Conservation (phyloP, 1,140 invertebrate species). For the Cheumatopsyche charites region DNA sequence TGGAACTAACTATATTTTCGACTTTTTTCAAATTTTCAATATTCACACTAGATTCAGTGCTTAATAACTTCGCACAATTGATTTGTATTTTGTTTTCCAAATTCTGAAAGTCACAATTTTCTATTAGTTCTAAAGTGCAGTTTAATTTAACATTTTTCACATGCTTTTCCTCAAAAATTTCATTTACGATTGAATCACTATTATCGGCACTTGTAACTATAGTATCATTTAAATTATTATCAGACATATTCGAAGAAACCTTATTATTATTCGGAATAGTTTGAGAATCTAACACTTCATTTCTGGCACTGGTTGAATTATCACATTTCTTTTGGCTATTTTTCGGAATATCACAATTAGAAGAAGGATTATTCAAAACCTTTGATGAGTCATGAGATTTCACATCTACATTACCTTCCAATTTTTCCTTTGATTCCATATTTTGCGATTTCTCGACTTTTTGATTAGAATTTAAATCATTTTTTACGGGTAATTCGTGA, state of each 20-base stretch:
- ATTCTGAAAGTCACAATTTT: constrained; percentile 54
- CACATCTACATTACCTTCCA: no score
- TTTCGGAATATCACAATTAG: no score
- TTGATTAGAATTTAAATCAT: no score
- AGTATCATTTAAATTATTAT: background rate
- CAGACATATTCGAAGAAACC: background rate
- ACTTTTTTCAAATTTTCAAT: constrained; percentile 18
- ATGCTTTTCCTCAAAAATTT: background rate
- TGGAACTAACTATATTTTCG: no score
- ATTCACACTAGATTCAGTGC: background rate
- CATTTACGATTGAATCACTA: background rate
- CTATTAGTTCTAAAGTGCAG: constrained; percentile 52
- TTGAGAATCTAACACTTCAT: constrained; percentile 12
- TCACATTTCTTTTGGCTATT: constrained; percentile 13
- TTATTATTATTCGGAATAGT: constrained; percentile 28
- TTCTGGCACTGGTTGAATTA: constrained; percentile 10
- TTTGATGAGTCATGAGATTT: no score
- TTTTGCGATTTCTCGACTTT: no score
- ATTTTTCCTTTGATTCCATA: no score
- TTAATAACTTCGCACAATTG: constrained; percentile 49
- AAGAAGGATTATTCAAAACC: no score
- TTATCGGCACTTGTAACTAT: background rate
- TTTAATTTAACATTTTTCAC: constrained; percentile 4
- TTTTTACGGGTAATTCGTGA: no score
- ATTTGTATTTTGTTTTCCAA: constrained; percentile 55